Percentiles rank a stretch among this genome's conserved stretches.
Evolutionary conservation across 1,140 invertebrate genomes (phyloP).

Genomic region (Sinella curviseta): DNA sequence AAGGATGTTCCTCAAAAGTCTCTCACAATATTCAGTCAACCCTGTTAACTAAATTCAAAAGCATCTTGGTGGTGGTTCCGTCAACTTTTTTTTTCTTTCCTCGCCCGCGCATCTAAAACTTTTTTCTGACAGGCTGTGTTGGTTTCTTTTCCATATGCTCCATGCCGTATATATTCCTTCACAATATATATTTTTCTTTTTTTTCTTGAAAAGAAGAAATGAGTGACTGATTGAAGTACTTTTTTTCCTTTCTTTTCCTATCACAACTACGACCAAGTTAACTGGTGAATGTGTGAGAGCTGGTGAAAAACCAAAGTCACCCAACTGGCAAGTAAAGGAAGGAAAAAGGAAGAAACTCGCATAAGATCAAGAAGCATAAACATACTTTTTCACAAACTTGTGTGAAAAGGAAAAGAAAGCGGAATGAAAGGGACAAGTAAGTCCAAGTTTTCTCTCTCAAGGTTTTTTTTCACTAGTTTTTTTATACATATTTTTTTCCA

Average conservation of each 20-base stretch:
- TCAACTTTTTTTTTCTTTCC: not conserved
- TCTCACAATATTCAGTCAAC: too few relatives aligned
- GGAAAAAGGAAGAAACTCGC: not conserved
- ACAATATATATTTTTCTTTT: not conserved
- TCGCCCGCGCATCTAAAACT: not conserved
- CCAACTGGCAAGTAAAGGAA: not conserved
- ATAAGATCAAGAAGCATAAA: conserved; percentile 21
- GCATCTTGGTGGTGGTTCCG: not conserved
- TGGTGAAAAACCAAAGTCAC: not conserved
- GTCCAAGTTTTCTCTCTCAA: not conserved
- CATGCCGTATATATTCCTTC: not conserved
- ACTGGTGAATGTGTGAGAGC: not conserved
- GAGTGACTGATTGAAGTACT: conserved; percentile 25
- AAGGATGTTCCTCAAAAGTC: too few relatives aligned
- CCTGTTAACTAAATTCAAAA: not conserved
- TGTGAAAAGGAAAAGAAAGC: not conserved
- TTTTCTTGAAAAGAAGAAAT: not conserved
- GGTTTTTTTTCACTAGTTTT: not conserved
- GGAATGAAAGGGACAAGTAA: not conserved
- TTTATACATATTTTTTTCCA: not conserved
- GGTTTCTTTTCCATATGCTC: not conserved
- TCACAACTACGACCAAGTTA: not conserved
- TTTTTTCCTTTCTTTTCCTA: not conserved
- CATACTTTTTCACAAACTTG: conserved; percentile 14
- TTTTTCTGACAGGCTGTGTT: conserved; percentile 10